A percentile compares a stretch with the other conserved stretches of the same genome.
Conservation (phyloP, 2,113 vertebrate species). For the Lethenteron reissneri region DNA sequence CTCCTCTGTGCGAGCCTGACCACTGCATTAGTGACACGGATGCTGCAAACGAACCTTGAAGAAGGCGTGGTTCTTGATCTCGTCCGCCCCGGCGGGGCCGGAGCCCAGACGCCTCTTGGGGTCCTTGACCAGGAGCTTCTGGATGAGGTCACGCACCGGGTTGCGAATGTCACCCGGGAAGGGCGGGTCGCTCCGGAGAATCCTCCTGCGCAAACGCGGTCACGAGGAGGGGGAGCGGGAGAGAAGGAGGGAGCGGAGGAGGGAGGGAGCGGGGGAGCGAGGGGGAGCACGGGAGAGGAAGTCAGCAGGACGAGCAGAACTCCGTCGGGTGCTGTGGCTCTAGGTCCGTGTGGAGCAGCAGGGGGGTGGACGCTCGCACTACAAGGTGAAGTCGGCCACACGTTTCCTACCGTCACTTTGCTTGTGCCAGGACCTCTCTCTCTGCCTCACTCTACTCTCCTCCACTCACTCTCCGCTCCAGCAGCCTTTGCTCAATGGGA, state of each 20-base stretch:
- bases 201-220: slow-evolving; percentile 28
- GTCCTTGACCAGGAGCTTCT: slow-evolving; percentile 49
- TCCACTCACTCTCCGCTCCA: too few relatives aligned
- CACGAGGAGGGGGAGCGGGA: slow-evolving; percentile 1
- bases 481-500: too few relatives aligned
- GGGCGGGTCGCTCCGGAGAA: slow-evolving; percentile 56
- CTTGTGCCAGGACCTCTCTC: too few relatives aligned
- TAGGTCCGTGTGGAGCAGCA: not conserved
- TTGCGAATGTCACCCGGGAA: slow-evolving; percentile 46
- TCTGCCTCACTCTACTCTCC: too few relatives aligned
- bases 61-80: slow-evolving; percentile 54
- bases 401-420: too few relatives aligned
- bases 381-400: too few relatives aligned
- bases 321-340: not conserved
- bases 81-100: slow-evolving; percentile 40
- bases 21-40: too few relatives aligned
- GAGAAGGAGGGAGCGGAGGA: not conserved
- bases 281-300: not conserved
- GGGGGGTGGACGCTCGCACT: not conserved
- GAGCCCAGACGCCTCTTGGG: slow-evolving; percentile 56
- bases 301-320: not conserved
- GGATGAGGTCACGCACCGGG: slow-evolving; percentile 50
- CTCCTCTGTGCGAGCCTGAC: too few relatives aligned
- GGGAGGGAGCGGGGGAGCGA: not conserved
- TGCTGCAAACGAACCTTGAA: slow-evolving; percentile 33